These are phyloP conservation scores for Pseudomyrmex concolor DNA, from an alignment of 1,140 invertebrate species.

Conservation along the genomic window DNA sequence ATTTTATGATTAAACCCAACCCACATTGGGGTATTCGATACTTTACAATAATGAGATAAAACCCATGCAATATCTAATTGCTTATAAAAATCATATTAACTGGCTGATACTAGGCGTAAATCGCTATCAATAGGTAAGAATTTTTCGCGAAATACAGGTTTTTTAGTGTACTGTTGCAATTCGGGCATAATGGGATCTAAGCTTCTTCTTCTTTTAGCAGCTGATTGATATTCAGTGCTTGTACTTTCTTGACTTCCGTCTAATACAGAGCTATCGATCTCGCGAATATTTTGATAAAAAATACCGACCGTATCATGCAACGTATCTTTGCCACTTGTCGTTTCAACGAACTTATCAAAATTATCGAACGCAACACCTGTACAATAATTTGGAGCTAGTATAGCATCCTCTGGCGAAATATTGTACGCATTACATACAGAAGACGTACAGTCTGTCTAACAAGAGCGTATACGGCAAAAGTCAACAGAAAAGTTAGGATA, in stretches of 20 bases:
- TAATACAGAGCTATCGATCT: neutral
- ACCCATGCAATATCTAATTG: neutral
- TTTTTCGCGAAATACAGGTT: neutral
- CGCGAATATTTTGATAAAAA: constrained; percentile 35
- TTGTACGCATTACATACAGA: neutral
- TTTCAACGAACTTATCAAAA: constrained; percentile 38
- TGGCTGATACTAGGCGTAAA: neutral
- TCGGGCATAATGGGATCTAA: neutral
- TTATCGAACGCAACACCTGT: constrained; percentile 31
- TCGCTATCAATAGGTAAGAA: neutral
- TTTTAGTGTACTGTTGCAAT: constrained; percentile 19
- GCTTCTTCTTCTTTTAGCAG: constrained; percentile 6
- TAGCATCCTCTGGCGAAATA: neutral
- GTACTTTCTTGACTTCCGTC: neutral
- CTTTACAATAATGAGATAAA: constrained; percentile 21
- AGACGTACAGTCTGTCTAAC: neutral
- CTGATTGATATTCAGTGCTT: neutral
- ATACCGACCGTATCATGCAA: constrained; percentile 62
- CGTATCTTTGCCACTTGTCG: constrained; percentile 27
- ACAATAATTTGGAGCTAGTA: neutral
- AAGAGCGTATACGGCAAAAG: no score
- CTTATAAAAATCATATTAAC: constrained; percentile 4
- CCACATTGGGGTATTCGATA: constrained; percentile 59
- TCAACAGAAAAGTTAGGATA: no score
- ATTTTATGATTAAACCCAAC: constrained; percentile 56